Base-by-base conservation (phyloP, 2,113 vertebrate species). In the Xyrauchen texanus region DNA sequence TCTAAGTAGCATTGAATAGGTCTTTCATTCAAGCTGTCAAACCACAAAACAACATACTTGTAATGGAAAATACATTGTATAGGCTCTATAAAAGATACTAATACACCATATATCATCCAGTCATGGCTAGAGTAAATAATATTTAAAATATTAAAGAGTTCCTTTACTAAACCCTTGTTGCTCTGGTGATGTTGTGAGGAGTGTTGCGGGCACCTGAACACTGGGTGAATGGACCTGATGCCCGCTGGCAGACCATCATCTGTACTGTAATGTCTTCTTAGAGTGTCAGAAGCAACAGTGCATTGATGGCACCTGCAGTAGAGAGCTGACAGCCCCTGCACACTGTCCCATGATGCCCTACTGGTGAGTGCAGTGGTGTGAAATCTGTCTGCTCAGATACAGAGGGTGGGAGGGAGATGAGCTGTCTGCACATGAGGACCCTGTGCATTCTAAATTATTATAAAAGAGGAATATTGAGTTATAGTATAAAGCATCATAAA, bases 231-330 rank as follows among this genome's bases (percentile, higher is more conserved):
- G 69, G 69, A 72, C 46, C 69, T 72, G 55, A 47, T 42, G 57
- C 21, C 21, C 21, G 21, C 21, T 34, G 21, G 21, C 21, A 34
- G 21, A 34, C 1, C 69, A 72, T 55, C 69, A 72, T 72, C 69
- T 60, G 53, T 72, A 44, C 69, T 0, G 6, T 60, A 72, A 72
- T 1, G 69, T 42, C 55, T 72, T 60, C 42, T 60, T 53, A 42
- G 69, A 72, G 55, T 44, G 4, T 13, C 44, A 60, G 7, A 46
- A 72, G 69, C 55, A 72, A 72, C 69, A 72, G 46, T 44, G 34
- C 55, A 72, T 5, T 72, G 69, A 72, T 55, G 60, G 69, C 69
- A 60, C 55, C 55, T 72, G 69, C 13, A 72, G 44, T 53, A 46
- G 55, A 46, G 55, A n/a, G 44, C 42, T 34, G 21, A 34, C 21